Evolutionary conservation across 2,113 vertebrate species (phyloP).

Genomic region (Phylloscopus whistleri): DNA sequence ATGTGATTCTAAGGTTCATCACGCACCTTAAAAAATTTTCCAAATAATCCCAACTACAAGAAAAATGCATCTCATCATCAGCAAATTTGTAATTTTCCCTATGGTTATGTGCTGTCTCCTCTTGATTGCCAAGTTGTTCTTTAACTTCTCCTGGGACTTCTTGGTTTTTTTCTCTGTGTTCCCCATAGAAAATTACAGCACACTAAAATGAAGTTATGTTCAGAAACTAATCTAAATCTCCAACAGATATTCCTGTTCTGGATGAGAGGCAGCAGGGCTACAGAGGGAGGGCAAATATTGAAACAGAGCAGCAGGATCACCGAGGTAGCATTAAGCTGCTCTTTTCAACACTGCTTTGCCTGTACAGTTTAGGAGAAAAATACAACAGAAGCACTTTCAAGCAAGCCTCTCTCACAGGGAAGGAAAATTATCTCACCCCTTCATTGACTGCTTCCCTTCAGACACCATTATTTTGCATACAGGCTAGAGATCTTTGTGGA

Average conservation of each 20-base stretch:
- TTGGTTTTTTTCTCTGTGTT: background rate
- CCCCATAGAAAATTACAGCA: background rate
- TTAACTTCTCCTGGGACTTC: accelerated
- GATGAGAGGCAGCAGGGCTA: background rate
- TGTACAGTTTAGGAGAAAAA: background rate
- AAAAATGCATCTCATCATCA: background rate
- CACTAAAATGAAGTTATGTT: background rate
- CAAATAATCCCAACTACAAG: background rate
- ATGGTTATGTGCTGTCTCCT: background rate
- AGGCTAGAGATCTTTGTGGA: background rate
- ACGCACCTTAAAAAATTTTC: background rate
- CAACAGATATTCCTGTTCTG: background rate
- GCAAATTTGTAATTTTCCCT: background rate
- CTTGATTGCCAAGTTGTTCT: background rate
- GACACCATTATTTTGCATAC: accelerated
- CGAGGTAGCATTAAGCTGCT: background rate
- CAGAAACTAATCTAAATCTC: background rate
- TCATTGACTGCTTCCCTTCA: background rate
- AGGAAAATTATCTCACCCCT: background rate
- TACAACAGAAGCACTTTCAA: background rate
- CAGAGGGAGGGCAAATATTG: accelerated
- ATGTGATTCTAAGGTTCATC: background rate
- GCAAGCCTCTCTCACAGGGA: background rate
- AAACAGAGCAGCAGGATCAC: background rate
- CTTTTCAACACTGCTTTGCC: background rate